Evolutionary conservation across 2,797 vertebrate species (phyloP).

Genomic region (Hypotaenidia philippensis): DNA sequence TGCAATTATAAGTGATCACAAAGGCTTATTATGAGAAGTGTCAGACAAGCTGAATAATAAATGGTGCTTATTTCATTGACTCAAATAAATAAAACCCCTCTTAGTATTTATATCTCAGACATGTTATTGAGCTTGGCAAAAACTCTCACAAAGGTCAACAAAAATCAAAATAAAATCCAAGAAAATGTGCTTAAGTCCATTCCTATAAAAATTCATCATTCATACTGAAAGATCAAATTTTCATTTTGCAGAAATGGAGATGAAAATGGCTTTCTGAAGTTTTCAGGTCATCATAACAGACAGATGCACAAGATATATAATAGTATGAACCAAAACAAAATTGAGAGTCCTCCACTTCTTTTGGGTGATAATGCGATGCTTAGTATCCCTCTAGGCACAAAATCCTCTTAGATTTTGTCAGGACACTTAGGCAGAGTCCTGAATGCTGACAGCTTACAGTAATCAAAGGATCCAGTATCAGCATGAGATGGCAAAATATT

Average conservation of each 20-base stretch:
- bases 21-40: fast-evolving
- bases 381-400: background rate
- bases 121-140: background rate
- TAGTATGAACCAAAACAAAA: background rate
- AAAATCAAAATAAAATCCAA: background rate
- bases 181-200: background rate
- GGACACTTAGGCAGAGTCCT: background rate
- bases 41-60: background rate
- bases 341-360: background rate
- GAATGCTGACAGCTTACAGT: background rate
- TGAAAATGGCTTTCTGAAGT: background rate
- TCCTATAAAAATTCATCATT: background rate
- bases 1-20: background rate
- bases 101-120: background rate
- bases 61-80: background rate
- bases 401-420: background rate
- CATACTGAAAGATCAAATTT: background rate
- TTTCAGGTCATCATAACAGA: background rate
- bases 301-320: background rate
- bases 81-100: background rate
- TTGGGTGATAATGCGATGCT: background rate
- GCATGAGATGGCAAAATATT: background rate
- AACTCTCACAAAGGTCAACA: background rate
- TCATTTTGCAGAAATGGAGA: background rate
- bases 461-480: background rate